Conservation (phyloP, 2,797 vertebrate genomes). For the Australoheros facetus region DNA sequence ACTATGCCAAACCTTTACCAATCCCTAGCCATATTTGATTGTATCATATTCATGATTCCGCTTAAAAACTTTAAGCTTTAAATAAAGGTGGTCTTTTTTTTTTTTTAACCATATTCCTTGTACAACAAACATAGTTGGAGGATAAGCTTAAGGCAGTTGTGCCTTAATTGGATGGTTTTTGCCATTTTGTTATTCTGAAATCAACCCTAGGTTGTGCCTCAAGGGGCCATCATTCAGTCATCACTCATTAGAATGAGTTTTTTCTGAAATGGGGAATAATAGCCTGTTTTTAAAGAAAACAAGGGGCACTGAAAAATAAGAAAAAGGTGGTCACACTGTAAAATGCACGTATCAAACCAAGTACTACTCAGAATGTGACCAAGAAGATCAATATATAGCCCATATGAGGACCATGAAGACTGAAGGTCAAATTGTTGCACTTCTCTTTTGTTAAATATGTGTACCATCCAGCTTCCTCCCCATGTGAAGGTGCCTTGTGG, state of each 20-base stretch:
- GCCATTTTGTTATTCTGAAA: background rate
- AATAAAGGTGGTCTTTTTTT: background rate
- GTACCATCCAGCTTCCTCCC: background rate
- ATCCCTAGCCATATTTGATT: background rate
- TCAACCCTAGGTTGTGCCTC: background rate
- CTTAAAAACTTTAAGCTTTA: too few species aligned
- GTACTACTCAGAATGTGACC: background rate
- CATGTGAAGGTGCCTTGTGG: background rate
- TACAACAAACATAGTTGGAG: too few species aligned
- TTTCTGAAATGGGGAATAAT: background rate
- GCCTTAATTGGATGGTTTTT: background rate
- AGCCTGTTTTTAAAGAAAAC: background rate
- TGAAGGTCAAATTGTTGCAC: background rate
- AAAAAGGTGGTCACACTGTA: background rate
- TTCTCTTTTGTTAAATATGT: background rate
- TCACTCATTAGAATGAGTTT: background rate
- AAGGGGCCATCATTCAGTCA: background rate
- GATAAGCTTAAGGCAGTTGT: too few species aligned
- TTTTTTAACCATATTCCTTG: background rate
- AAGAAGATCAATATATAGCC: background rate
- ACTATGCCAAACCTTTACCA: background rate
- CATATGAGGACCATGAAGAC: background rate
- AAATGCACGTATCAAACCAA: background rate
- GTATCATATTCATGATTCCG: background rate
- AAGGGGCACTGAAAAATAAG: background rate